Conservation (phyloP, 2,888 invertebrate genomes). For the Melipona bicolor region DNA sequence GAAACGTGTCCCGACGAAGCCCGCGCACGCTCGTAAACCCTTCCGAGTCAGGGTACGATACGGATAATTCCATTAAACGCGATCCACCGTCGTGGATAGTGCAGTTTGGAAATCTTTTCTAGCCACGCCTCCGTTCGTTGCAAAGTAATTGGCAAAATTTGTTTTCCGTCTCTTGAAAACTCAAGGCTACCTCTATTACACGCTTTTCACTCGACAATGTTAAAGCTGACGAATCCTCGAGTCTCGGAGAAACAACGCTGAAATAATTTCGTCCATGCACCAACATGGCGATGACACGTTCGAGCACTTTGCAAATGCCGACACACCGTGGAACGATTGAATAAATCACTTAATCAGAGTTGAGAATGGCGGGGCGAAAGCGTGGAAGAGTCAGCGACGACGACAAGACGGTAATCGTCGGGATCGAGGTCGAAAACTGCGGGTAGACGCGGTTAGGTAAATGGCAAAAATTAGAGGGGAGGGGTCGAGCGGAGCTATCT, state of each 20-base stretch:
- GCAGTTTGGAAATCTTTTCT: slow-evolving; percentile 25
- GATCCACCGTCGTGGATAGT: slow-evolving; percentile 18
- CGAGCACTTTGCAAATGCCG: too few relatives aligned
- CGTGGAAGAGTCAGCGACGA: background rate
- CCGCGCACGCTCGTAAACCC: slow-evolving; percentile 25
- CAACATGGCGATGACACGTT: too few relatives aligned
- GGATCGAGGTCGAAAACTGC: slow-evolving; percentile 52
- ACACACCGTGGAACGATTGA: too few relatives aligned
- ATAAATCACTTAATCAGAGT: background rate
- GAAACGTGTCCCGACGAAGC: slow-evolving; percentile 37
- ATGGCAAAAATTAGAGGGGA: slow-evolving; percentile 34
- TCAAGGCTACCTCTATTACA: too few relatives aligned
- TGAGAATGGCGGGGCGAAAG: background rate
- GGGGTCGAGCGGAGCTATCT: slow-evolving; percentile 69
- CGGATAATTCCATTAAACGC: slow-evolving; percentile 48
- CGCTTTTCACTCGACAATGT: too few relatives aligned
- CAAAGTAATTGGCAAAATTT: slow-evolving; percentile 9
- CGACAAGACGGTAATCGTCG: slow-evolving; percentile 16
- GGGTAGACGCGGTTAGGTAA: slow-evolving; percentile 21
- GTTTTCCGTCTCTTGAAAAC: too few relatives aligned
- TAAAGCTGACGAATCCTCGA: too few relatives aligned
- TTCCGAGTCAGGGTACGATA: slow-evolving; percentile 34
- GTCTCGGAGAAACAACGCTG: too few relatives aligned
- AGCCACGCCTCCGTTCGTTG: background rate
- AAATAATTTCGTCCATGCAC: too few relatives aligned